These are phyloP conservation scores for Rhaphigaster nebulosa DNA, from an alignment of 2,888 invertebrate species.

Conservation along the genomic window DNA sequence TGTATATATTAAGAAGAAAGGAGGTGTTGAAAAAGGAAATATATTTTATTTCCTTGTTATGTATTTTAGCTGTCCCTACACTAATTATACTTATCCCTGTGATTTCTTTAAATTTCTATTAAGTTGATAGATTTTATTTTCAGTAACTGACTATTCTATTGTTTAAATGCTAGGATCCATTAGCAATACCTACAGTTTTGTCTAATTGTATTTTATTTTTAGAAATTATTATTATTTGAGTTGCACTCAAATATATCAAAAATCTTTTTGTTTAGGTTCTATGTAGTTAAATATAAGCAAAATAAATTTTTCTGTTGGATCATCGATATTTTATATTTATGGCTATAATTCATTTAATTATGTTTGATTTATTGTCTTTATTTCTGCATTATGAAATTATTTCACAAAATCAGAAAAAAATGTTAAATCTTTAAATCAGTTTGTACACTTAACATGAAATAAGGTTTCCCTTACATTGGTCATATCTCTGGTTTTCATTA, in stretches of 20 bases:
- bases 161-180: background rate
- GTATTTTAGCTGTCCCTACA: background rate
- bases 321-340: background rate
- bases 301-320: background rate
- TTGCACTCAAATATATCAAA: background rate
- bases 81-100: background rate
- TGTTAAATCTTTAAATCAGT: background rate
- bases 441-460: background rate
- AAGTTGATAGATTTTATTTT: background rate
- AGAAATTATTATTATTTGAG: background rate
- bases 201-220: background rate
- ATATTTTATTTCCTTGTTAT: background rate
- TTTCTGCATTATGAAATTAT: background rate
- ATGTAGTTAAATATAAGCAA: background rate
- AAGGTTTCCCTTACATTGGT: too few species aligned
- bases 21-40: slow-evolving; percentile 2
- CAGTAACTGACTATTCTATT: background rate
- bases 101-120: background rate
- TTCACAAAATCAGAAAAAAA: background rate
- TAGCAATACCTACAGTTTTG: background rate
- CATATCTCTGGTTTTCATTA: background rate
- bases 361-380: background rate
- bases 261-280: background rate
- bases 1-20: slow-evolving; percentile 9
- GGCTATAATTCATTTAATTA: background rate